Base-by-base conservation (phyloP, 2,888 invertebrate species). In the Metalampra italica region DNA sequence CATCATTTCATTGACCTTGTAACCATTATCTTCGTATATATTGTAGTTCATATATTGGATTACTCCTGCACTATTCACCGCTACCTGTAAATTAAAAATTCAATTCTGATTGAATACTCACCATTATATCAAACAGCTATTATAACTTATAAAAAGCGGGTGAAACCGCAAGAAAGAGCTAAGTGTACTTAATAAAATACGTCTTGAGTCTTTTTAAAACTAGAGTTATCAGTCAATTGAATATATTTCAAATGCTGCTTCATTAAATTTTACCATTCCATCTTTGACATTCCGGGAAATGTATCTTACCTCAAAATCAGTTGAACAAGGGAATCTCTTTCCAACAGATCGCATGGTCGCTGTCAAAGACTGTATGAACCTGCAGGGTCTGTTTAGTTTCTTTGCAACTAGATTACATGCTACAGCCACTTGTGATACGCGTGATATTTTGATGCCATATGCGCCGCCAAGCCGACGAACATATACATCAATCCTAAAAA, bases 371-470 rank as follows among this genome's bases (percentile, higher is more conserved):
- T 94, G 75, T 42, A 91, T 84, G 46, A 95, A 82, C 49, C 93
- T 90, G 3, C 94, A 93, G 0, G 95, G 94, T 45, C 78, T 75
- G 66, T 92, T 90, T 2, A 93, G 73, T 55, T 91, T 90, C 56
- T 90, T 73, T 0, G 92, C 91, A 0, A 92, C 93, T 9, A 95
- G 65, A 2, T 93, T 92, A 54, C 93, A 91, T 0, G 93, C 92
- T n/a, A 91, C 85, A 0, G 93, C 89, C 3, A 92, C 68, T 47
- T 91, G 85, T 3, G 79, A 66, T 9, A 90, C 76, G 34, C 94
- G 87, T 0, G 92, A 89, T 55, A 95, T 91, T 78, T 97, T 97
- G 0, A 90, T 90, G 0, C 97, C 97, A 64, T 93, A 97, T 3
- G 62, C 75, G 14, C 84, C 84, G 1, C 82, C 82, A 0, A 77